These are phyloP conservation scores for Centruroides sculpturatus DNA, from an alignment of 1,140 invertebrate species.

Conservation along the genomic window DNA sequence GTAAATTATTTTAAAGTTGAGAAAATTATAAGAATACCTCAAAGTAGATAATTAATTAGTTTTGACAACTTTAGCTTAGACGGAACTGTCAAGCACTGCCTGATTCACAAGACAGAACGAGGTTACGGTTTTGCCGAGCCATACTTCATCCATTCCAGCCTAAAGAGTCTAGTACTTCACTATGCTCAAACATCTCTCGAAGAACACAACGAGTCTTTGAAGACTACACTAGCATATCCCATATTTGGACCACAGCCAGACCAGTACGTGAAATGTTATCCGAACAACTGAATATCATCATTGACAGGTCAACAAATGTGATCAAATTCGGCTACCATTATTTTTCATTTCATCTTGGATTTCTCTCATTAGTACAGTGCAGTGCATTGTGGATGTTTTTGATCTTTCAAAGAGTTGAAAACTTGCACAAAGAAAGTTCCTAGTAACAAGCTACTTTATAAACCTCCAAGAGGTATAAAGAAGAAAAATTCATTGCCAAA, in stretches of 20 bases:
- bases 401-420: too few species aligned
- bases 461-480: too few species aligned
- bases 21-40: not conserved
- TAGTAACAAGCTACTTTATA: too few species aligned
- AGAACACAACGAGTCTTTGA: slow-evolving; percentile 82
- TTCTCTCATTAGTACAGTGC: too few species aligned
- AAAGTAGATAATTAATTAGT: not conserved
- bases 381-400: too few species aligned
- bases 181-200: slow-evolving; percentile 84
- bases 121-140: slow-evolving; percentile 88
- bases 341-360: too few species aligned
- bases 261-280: slow-evolving; percentile 8
- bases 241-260: slow-evolving; percentile 30
- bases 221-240: slow-evolving; percentile 62
- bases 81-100: slow-evolving; percentile 75
- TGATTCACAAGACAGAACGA: slow-evolving; percentile 70
- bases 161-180: slow-evolving; percentile 75
- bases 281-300: not conserved
- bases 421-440: too few species aligned
- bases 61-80: slow-evolving; percentile 38
- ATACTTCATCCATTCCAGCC: slow-evolving; percentile 70
- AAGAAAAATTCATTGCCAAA: too few species aligned
- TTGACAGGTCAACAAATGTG: too few species aligned
- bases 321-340: too few species aligned
- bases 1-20: not conserved